Evolutionary conservation across 2,888 invertebrate species (phyloP).

Genomic region (Ochropacha duplaris): DNA sequence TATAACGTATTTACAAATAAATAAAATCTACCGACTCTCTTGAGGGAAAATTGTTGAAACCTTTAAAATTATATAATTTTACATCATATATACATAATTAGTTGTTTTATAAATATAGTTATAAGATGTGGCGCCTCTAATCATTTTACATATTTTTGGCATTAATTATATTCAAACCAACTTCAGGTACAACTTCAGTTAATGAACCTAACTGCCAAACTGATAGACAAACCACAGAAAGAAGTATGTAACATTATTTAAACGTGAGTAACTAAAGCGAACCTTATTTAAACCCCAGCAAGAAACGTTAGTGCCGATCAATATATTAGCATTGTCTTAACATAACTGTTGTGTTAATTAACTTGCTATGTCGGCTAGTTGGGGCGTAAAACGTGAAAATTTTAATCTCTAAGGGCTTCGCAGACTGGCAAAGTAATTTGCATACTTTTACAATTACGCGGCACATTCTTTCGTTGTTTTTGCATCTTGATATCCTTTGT

Average conservation of each 20-base stretch:
- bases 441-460: slow-evolving; percentile 75
- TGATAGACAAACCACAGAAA: neutral
- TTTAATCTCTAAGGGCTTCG: slow-evolving; percentile 28
- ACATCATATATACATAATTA: too few relatives aligned
- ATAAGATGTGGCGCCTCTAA: too few relatives aligned
- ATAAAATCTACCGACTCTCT: too few relatives aligned
- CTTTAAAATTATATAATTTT: too few relatives aligned
- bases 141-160: too few relatives aligned
- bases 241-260: neutral
- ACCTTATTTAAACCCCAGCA: neutral
- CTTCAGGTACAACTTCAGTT: too few relatives aligned
- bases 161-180: too few relatives aligned
- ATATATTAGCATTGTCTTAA: slow-evolving; percentile 20
- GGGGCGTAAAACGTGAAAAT: slow-evolving; percentile 40
- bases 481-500: slow-evolving; percentile 36
- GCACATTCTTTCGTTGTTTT: slow-evolving; percentile 60
- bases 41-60: too few relatives aligned
- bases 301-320: neutral
- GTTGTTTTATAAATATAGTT: too few relatives aligned
- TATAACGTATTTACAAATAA: too few relatives aligned
- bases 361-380: slow-evolving; percentile 52
- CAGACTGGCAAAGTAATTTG: slow-evolving; percentile 52
- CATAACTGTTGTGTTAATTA: slow-evolving; percentile 50
- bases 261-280: neutral
- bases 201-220: neutral